phyloP scores from a whole-genome alignment of 53 echinoderm and acorn worm species.

The Holothuria scabra region DNA sequence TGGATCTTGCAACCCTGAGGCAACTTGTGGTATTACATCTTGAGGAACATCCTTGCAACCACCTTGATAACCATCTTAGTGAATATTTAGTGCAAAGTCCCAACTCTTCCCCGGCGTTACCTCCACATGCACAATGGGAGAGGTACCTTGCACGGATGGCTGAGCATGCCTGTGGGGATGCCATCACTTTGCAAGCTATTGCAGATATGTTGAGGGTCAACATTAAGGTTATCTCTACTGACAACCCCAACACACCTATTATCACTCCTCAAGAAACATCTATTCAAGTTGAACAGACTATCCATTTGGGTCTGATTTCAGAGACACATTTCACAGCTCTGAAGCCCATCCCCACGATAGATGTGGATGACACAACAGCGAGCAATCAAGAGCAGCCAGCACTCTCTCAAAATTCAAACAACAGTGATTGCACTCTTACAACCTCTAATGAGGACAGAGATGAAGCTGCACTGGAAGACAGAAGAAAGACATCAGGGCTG shows the following conservation, averaged over 20 bases:
- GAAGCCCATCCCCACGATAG: no score
- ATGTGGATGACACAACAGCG: no score
- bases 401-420: background rate
- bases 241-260: conserved; percentile 15
- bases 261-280: background rate
- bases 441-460: background rate
- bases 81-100: background rate
- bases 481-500: background rate
- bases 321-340: conserved; percentile 15
- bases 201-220: background rate
- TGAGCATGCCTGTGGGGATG: conserved; percentile 21
- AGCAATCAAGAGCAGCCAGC: no score
- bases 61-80: background rate
- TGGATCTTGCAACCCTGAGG: background rate
- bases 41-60: conserved; percentile 17
- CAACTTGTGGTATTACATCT: background rate
- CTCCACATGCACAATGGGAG: conserved; percentile 1
- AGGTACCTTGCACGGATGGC: conserved; percentile 9
- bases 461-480: conserved; percentile 17
- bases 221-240: conserved; percentile 21
- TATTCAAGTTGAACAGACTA: background rate
- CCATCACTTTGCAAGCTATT: background rate
- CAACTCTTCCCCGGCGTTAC: background rate
- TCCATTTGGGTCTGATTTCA: conserved; percentile 2
- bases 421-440: background rate